Evolutionary conservation across 37 sponge, comb jelly and placozoan species (phyloP), one percentile per base, ranked within the genome.

Genomic region (Cliona cf. orientalis): DNA sequence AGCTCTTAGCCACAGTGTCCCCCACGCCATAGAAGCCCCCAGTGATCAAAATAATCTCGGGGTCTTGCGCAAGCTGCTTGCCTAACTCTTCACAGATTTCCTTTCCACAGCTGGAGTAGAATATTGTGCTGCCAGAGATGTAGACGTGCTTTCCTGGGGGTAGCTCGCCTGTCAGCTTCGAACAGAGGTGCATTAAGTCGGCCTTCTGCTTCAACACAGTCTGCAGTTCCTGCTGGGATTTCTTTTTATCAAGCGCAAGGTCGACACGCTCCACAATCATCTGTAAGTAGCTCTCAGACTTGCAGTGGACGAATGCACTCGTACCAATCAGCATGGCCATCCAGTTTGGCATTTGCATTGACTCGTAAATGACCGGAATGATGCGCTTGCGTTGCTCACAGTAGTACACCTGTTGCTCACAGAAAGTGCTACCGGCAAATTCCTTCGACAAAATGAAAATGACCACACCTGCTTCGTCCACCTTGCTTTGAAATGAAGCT

Each of bases 11-110:
- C 19, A 95, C 80, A 22, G 83, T 82, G 17, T 92, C 90, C 36
- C 93, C 96, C 2, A 95, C 93, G 23, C 96, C 96, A 86, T 77
- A 89, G 55, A 89, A 92, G 5, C 96, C 96, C 22, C 96, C 96
- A 17, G 96, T 95, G 5, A 95, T 63, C 25, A 95, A 63, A 23
- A 58, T 45, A 5, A 92, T 69, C 0, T 72, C 76, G 58, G 46
- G 44, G 29, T 83, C 57, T 73, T 76, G 31, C 0, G 96, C 96
- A 28, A 95, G 61, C 42, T 35, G 40, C 31, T 49, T 76, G n/a
- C 96, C 96, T 42, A 94, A 36, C 33, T 79, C 85, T 32, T 66
- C 33, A 44, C 93, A 91, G 60, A 95, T 75, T 26, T 43, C 86
- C 60, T 87, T 68, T 33, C 89, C 87, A 5, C 66, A 80, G 1